Conservation (phyloP, 2,113 vertebrate species). For the Todiramphus saurophagus region DNA sequence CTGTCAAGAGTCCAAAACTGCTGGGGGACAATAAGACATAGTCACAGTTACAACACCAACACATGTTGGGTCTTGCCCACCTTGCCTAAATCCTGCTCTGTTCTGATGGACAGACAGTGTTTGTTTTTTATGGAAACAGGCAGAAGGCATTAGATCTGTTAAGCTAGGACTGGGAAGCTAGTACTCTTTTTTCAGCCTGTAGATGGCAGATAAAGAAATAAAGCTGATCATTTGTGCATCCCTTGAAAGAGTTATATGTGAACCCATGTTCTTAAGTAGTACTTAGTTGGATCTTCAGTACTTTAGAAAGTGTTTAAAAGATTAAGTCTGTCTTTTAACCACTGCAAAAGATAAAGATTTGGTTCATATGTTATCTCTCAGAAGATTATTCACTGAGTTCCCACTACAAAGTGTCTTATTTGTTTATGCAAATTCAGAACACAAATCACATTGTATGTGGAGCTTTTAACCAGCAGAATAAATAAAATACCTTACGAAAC, state of each 20-base stretch:
- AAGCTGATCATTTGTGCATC: neutral
- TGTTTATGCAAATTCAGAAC: neutral
- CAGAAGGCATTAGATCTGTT: neutral
- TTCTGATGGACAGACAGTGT: neutral
- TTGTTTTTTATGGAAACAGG: neutral
- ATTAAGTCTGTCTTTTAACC: neutral
- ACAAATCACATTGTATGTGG: neutral
- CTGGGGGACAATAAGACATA: neutral
- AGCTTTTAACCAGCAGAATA: neutral
- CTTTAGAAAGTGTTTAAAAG: neutral
- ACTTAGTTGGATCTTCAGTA: neutral
- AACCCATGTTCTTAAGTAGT: neutral
- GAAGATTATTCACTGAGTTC: neutral
- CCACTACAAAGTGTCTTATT: neutral
- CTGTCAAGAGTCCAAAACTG: neutral
- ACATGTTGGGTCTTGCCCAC: fast-evolving
- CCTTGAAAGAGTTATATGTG: neutral
- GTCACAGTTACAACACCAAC: no score
- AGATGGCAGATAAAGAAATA: neutral
- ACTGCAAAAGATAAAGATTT: neutral
- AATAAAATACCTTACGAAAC: neutral
- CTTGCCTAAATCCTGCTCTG: neutral
- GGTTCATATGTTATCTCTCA: neutral
- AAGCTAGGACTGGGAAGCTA: neutral
- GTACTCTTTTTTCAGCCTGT: no score